A percentile compares a stretch with the other conserved stretches of the same genome.
phyloP scores from a whole-genome alignment of 2,888 invertebrate species.

The Heliconius hortense region DNA sequence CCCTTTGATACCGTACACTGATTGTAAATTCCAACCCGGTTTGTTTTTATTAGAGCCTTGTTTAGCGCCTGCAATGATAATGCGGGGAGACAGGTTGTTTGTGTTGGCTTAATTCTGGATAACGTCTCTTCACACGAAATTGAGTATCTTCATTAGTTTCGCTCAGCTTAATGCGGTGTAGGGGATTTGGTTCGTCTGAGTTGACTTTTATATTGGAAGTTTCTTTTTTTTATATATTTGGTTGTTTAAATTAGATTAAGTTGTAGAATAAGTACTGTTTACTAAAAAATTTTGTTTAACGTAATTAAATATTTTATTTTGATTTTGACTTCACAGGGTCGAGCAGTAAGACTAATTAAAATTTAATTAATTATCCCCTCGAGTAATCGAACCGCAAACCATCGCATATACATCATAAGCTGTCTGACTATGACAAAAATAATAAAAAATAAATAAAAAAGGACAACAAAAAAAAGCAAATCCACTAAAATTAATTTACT shows the following conservation, averaged over 20 bases:
- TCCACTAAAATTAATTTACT: conserved; percentile 13
- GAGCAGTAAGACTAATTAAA: not conserved
- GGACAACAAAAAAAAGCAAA: not conserved
- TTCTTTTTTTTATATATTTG: not conserved
- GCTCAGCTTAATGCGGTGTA: conserved; percentile 25
- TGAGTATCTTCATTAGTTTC: conserved; percentile 34
- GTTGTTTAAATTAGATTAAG: not conserved
- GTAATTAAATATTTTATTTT: not conserved
- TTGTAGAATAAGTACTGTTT: not conserved
- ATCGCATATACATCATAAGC: not conserved
- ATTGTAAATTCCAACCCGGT: conserved; percentile 59
- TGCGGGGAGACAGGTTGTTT: conserved; percentile 40
- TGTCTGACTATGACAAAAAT: too few relatives aligned
- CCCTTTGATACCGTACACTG: conserved; percentile 52
- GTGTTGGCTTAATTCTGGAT: conserved; percentile 35
- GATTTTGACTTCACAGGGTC: too few relatives aligned
- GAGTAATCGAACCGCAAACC: not conserved
- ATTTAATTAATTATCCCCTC: not conserved
- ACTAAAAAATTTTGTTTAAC: not conserved
- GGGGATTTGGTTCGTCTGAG: conserved; percentile 11
- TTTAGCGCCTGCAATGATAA: conserved; percentile 41
- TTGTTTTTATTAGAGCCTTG: conserved; percentile 51
- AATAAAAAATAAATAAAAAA: not conserved
- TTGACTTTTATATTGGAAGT: conserved; percentile 6
- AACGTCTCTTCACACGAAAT: conserved; percentile 34